Evolutionary conservation across 2,113 vertebrate genomes (phyloP).

Genomic region (Hypocryptadius cinnamomeus): DNA sequence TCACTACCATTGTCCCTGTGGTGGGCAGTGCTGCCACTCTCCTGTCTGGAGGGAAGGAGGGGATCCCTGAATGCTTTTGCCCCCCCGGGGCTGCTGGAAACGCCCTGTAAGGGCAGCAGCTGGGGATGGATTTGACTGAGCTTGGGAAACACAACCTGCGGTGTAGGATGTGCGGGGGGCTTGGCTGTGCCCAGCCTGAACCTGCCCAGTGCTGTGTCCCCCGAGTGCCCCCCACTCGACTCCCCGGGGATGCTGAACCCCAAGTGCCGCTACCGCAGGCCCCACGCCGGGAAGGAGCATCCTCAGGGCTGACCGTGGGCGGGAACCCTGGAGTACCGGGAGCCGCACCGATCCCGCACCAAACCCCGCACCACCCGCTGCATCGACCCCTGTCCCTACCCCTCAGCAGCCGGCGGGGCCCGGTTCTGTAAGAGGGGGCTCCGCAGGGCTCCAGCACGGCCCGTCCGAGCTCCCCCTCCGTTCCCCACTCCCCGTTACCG

Average conservation of each 20-base stretch:
- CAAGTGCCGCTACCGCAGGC: background rate
- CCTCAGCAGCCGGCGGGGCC: background rate
- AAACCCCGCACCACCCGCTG: background rate
- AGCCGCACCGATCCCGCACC: background rate
- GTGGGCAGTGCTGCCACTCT: background rate
- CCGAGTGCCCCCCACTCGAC: background rate
- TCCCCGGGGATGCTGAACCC: background rate
- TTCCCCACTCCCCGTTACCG: slow-evolving; percentile 15
- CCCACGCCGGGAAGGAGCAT: background rate
- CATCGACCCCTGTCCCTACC: background rate
- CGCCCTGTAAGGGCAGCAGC: background rate
- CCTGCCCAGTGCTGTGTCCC: background rate
- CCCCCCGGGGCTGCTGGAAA: background rate
- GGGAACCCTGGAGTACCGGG: background rate
- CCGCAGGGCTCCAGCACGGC: background rate
- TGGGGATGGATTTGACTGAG: rapidly evolving
- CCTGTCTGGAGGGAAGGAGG: background rate
- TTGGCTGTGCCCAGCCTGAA: background rate
- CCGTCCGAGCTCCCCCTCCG: background rate
- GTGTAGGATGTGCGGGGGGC: too few relatives aligned
- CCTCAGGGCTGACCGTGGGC: background rate
- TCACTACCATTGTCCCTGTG: rapidly evolving
- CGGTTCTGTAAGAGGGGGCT: background rate
- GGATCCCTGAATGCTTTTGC: background rate
- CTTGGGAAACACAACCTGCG: too few relatives aligned